Conservation (phyloP, 2,888 invertebrate genomes). For the Lymantria dispar region DNA sequence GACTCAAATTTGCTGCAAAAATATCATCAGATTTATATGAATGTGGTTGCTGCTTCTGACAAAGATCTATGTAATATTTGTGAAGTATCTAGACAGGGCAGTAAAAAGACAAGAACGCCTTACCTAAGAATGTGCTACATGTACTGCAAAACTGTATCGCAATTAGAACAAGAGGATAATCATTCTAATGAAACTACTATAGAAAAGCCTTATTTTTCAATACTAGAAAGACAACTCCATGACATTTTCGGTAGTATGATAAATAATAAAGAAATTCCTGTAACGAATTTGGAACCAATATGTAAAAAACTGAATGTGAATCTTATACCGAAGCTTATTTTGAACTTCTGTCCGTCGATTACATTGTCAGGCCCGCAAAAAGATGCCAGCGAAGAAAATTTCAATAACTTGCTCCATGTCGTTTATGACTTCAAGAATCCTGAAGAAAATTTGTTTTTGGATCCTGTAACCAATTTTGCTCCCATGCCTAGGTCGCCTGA, state of each 20-base stretch:
- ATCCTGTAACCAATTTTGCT: slow-evolving; percentile 68
- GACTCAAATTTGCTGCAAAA: slow-evolving; percentile 65
- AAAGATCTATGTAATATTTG: slow-evolving; percentile 70
- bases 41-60: slow-evolving; percentile 71
- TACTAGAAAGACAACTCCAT: slow-evolving; percentile 79
- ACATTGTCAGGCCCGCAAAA: slow-evolving; percentile 64
- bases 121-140: slow-evolving; percentile 81
- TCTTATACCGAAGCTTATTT: slow-evolving; percentile 87
- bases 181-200: slow-evolving; percentile 42
- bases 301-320: slow-evolving; percentile 88
- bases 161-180: slow-evolving; percentile 67
- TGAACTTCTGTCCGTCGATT: slow-evolving; percentile 87
- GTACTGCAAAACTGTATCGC: slow-evolving; percentile 82
- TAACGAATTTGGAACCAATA: slow-evolving; percentile 85
- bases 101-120: slow-evolving; percentile 64
- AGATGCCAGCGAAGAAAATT: slow-evolving; percentile 63
- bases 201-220: slow-evolving; percentile 72
- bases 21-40: slow-evolving; percentile 77
- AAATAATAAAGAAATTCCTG: slow-evolving; percentile 85
- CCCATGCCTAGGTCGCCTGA: slow-evolving; percentile 71
- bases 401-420: slow-evolving; percentile 62
- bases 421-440: slow-evolving; percentile 71
- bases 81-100: slow-evolving; percentile 61
- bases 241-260: slow-evolving; percentile 86
- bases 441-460: slow-evolving; percentile 74